Percentiles rank a stretch among this genome's conserved stretches.
phyloP scores from a whole-genome alignment of 2,113 vertebrate genomes.

The Oreochromis niloticus region DNA sequence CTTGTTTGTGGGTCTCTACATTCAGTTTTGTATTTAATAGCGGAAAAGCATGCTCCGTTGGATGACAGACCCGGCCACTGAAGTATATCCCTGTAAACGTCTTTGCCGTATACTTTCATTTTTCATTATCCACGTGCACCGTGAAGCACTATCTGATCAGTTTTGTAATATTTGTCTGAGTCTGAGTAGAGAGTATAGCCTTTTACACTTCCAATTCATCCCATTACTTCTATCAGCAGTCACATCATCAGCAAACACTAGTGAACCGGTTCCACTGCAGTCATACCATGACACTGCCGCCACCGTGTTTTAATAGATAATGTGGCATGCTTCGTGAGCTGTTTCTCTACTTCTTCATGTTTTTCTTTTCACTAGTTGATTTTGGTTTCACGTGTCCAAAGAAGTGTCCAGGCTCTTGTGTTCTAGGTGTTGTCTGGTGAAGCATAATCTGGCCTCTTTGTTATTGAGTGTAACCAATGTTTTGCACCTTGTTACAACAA shows the following conservation, averaged over 20 bases:
- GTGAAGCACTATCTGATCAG: fast-evolving
- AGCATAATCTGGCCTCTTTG: neutral
- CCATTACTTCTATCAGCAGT: neutral
- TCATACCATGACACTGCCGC: neutral
- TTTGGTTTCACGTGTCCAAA: neutral
- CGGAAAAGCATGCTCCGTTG: neutral
- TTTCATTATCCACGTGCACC: neutral
- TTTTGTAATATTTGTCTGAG: neutral
- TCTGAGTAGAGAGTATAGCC: neutral
- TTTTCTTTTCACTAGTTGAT: neutral
- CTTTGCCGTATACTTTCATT: neutral
- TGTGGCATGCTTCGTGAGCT: neutral
- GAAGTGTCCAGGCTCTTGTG: neutral
- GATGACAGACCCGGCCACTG: neutral
- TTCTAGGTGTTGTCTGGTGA: neutral
- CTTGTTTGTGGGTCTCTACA: neutral
- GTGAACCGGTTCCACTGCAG: neutral
- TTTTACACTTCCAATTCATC: neutral
- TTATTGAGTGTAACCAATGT: neutral
- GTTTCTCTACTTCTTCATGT: neutral
- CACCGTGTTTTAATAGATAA: neutral
- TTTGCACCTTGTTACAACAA: neutral
- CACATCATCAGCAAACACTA: neutral
- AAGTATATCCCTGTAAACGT: neutral
- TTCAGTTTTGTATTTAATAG: neutral